Evolutionary conservation across 2,797 vertebrate species (phyloP).

Genomic region (Tinamus major): DNA sequence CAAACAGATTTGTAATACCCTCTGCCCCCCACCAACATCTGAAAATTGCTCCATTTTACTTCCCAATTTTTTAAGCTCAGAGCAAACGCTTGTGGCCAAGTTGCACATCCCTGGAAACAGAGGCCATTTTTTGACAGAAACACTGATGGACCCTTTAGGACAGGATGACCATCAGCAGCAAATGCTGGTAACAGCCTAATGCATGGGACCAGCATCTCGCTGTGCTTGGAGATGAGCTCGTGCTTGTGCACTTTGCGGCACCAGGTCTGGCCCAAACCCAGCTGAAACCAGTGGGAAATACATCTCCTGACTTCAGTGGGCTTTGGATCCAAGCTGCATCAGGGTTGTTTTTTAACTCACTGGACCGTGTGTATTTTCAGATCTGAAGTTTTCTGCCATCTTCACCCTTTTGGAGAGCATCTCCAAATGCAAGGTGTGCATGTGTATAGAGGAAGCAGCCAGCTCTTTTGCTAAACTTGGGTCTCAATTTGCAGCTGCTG

Average conservation of each 20-base stretch:
- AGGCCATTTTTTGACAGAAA: background rate
- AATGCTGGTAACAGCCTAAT: background rate
- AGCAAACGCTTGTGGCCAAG: background rate
- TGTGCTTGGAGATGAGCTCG: background rate
- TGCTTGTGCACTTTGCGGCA: background rate
- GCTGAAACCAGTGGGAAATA: background rate
- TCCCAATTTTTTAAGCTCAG: background rate
- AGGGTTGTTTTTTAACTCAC: background rate
- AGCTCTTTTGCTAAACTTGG: background rate
- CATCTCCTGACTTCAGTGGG: background rate
- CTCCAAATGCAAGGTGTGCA: background rate
- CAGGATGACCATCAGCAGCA: background rate
- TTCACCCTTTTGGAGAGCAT: background rate
- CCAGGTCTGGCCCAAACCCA: background rate
- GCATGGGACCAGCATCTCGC: fast-evolving
- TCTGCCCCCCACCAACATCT: background rate
- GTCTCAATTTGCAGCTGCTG: background rate
- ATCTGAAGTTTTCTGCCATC: background rate
- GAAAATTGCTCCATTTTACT: background rate
- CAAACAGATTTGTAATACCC: background rate
- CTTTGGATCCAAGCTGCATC: background rate
- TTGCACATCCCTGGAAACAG: background rate
- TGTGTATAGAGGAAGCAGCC: background rate
- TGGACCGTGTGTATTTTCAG: background rate
- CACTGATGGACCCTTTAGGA: background rate